These are phyloP conservation scores for Micrasema minimum DNA, from an alignment of 1,140 invertebrate genomes.

Conservation along the genomic window DNA sequence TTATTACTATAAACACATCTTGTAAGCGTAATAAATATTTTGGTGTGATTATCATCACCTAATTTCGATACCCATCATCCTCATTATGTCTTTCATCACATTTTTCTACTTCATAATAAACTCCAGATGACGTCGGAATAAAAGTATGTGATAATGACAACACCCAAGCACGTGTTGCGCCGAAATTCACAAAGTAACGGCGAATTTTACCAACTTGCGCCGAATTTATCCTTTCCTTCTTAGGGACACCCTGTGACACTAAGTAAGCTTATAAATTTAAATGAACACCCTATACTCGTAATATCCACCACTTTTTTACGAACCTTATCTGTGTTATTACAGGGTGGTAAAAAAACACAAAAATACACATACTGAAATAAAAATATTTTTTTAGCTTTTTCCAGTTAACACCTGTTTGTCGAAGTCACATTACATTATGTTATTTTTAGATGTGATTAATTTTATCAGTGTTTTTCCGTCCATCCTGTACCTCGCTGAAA, in stretches of 20 bases:
- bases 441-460: constrained; percentile 2
- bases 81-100: background rate
- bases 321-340: constrained; percentile 27
- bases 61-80: background rate
- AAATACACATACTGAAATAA: background rate
- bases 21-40: too few species aligned
- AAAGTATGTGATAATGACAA: too few species aligned
- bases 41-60: too few species aligned
- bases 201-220: too few species aligned
- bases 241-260: constrained; percentile 12
- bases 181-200: background rate
- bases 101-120: background rate
- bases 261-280: constrained; percentile 34
- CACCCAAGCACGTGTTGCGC: background rate
- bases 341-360: constrained; percentile 25
- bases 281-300: constrained; percentile 20
- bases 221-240: background rate
- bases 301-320: constrained; percentile 14
- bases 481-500: constrained; percentile 38
- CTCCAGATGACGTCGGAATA: background rate
- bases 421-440: background rate
- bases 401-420: too few species aligned
- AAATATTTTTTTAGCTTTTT: constrained; percentile 8
- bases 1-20: too few species aligned
- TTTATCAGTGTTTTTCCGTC: background rate